phyloP scores from a whole-genome alignment of 2,888 invertebrate species.

The Hololepta plana region DNA sequence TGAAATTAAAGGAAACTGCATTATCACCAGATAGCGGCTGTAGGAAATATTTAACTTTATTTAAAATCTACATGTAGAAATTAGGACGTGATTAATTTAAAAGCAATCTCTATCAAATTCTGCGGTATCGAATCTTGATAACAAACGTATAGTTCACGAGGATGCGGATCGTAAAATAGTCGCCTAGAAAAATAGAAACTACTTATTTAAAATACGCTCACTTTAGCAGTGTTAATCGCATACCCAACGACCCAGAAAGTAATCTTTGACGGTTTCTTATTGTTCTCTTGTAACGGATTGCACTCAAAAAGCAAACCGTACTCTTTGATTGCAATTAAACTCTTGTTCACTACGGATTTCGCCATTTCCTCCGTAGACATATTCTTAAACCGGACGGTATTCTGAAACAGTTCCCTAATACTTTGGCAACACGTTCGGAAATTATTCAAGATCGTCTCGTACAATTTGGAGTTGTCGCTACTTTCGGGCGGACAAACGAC shows the following conservation, averaged over 20 bases:
- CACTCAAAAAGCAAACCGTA: constrained; percentile 63
- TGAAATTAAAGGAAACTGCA: too few species aligned
- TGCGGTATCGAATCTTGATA: constrained; percentile 74
- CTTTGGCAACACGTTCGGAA: constrained; percentile 52
- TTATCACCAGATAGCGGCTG: too few species aligned
- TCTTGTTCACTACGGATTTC: constrained; percentile 43
- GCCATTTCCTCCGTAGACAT: constrained; percentile 27
- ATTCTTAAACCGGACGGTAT: constrained; percentile 39
- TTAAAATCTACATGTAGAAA: too few species aligned
- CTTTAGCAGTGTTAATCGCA: constrained; percentile 13
- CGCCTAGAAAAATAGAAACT: constrained; percentile 24
- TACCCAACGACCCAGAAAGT: constrained; percentile 71
- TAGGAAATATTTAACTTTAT: too few species aligned
- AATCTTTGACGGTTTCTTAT: constrained; percentile 29
- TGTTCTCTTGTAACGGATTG: constrained; percentile 24
- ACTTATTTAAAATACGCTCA: constrained; percentile 1
- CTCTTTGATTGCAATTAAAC: constrained; percentile 64
- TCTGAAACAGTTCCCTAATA: constrained; percentile 56
- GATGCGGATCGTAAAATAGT: constrained; percentile 56
- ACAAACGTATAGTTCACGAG: constrained; percentile 71
- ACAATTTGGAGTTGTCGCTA: constrained; percentile 19
- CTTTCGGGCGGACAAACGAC: constrained; percentile 39
- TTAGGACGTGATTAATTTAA: too few species aligned
- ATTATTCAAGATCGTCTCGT: constrained; percentile 38
- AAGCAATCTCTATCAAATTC: constrained; percentile 77